Conservation (phyloP, 2,888 invertebrate species). For the Agrotis segetum region DNA sequence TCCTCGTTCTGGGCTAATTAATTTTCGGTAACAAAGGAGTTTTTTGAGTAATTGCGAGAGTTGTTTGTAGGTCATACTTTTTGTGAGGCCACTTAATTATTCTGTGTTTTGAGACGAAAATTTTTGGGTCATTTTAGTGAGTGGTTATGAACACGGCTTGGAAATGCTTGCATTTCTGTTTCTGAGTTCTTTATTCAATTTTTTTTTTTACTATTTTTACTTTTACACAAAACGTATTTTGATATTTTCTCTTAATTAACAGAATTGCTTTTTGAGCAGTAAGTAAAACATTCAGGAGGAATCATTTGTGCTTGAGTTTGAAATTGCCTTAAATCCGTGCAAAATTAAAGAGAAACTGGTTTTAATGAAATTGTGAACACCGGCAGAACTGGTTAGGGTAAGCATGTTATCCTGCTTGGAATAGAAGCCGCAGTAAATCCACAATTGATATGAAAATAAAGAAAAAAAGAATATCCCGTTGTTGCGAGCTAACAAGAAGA, state of each 20-base stretch:
- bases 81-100: conserved; percentile 53
- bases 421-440: neutral
- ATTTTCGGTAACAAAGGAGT: conserved; percentile 63
- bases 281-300: too few relatives aligned
- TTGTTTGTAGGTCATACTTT: conserved; percentile 55
- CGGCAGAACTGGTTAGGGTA: too few relatives aligned
- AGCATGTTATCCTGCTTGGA: too few relatives aligned
- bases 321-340: too few relatives aligned
- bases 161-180: neutral
- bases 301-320: too few relatives aligned
- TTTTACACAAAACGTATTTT: neutral
- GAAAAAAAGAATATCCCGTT: neutral
- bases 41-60: conserved; percentile 54
- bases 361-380: too few relatives aligned
- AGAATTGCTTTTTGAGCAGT: neutral
- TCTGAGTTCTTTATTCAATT: neutral
- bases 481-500: neutral
- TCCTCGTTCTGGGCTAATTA: conserved; percentile 66
- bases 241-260: neutral
- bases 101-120: conserved; percentile 38
- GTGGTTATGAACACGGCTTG: conserved; percentile 20
- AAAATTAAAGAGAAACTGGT: too few relatives aligned
- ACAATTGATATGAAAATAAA: neutral
- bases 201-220: neutral
- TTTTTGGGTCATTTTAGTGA: conserved; percentile 33